phyloP scores from a whole-genome alignment of 2,113 vertebrate species.

The Saccopteryx leptura region DNA sequence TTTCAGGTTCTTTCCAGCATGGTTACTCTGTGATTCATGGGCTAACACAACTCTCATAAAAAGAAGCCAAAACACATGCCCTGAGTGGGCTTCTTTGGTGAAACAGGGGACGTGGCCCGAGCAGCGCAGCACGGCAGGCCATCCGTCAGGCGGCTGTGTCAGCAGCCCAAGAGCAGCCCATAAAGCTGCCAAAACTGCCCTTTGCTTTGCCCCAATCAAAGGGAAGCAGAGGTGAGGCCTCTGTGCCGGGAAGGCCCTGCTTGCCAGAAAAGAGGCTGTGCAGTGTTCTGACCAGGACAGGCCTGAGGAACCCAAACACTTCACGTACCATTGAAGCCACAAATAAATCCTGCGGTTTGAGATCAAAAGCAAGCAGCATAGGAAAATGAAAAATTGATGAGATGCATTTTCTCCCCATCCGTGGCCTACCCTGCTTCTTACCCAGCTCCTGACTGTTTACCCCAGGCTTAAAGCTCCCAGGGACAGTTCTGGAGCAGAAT shows the following conservation, averaged over 20 bases:
- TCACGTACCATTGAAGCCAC: conserved; percentile 69
- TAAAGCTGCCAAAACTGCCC: conserved; percentile 84
- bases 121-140: conserved; percentile 67
- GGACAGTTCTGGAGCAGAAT: neutral
- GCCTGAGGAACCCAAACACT: conserved; percentile 70
- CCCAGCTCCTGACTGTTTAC: neutral
- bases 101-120: conserved; percentile 62
- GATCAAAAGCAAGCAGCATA: conserved; percentile 84
- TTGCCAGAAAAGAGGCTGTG: neutral
- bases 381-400: conserved; percentile 81
- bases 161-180: conserved; percentile 79
- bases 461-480: neutral
- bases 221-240: conserved; percentile 71
- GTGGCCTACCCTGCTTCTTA: neutral
- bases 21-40: conserved; percentile 69
- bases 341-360: conserved; percentile 82
- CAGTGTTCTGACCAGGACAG: conserved; percentile 4
- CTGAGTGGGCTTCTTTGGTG: conserved; percentile 43
- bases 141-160: conserved; percentile 80
- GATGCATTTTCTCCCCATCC: conserved; percentile 57
- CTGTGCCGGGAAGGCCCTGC: conserved; percentile 35
- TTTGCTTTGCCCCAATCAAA: conserved; percentile 77
- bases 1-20: conserved; percentile 24
- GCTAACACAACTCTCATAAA: conserved; percentile 51
- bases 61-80: conserved; percentile 55